Percentiles rank a stretch among this genome's conserved stretches.
These are phyloP conservation scores for Pluvianellus socialis DNA, from an alignment of 2,113 vertebrate genomes.

Conservation along the genomic window DNA sequence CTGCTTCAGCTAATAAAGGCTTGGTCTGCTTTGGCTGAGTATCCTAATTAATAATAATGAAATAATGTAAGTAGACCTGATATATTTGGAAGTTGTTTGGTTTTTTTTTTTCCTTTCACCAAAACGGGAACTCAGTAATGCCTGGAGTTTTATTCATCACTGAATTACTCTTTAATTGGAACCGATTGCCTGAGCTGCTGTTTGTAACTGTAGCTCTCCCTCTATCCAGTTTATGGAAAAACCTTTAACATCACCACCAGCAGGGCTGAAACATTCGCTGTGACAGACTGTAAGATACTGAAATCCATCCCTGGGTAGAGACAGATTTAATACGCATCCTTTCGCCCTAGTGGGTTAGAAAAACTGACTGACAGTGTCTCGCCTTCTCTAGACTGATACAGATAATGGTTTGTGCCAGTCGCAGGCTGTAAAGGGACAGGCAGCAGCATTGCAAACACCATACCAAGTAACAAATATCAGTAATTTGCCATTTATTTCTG, in stretches of 20 bases:
- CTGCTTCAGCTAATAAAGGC: conserved; percentile 65
- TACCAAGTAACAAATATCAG: not conserved
- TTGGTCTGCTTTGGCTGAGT: conserved; percentile 42
- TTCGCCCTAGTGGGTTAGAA: not conserved
- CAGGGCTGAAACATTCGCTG: not conserved
- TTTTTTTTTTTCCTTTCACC: not conserved
- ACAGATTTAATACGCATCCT: not conserved
- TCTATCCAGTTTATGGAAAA: conserved; percentile 11
- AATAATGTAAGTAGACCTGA: conserved; percentile 47
- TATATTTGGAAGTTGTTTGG: conserved; percentile 28
- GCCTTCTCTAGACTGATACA: not conserved
- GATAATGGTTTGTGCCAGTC: not conserved
- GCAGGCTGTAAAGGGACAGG: not conserved
- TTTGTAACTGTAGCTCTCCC: conserved; percentile 35
- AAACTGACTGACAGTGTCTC: not conserved
- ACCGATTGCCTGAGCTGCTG: conserved; percentile 34
- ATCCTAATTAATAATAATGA: conserved; percentile 58
- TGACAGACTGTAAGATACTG: not conserved
- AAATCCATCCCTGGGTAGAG: conserved; percentile 5
- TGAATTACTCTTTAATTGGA: conserved; percentile 69
- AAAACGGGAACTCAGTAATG: conserved; percentile 38
- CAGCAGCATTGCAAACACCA: not conserved
- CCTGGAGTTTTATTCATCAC: conserved; percentile 55
- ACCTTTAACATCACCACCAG: not conserved
- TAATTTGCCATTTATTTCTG: not conserved